Conservation (phyloP, 2,888 invertebrate genomes). For the Aleiodes testaceus region DNA sequence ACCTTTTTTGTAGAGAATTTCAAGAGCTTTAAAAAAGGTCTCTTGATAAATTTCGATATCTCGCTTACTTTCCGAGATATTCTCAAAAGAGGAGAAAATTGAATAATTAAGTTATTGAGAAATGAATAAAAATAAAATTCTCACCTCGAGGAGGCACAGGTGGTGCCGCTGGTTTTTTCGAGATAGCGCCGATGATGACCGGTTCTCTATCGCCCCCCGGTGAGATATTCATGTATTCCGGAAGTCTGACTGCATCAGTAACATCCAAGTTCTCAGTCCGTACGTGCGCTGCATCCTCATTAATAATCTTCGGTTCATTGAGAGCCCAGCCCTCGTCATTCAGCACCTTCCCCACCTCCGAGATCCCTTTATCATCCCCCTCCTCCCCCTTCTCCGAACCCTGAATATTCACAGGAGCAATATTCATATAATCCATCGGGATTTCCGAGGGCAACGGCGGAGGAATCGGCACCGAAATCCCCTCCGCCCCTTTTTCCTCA, state of each 20-base stretch:
- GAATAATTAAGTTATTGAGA: too few species aligned
- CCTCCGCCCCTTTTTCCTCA: conserved; percentile 53
- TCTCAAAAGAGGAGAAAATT: too few species aligned
- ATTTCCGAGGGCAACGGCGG: conserved; percentile 64
- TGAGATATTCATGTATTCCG: conserved; percentile 66
- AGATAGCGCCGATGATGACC: conserved; percentile 53
- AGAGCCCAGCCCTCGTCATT: conserved; percentile 45
- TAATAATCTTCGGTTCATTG: conserved; percentile 32
- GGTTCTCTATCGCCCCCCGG: conserved; percentile 52
- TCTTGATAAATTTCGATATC: too few species aligned
- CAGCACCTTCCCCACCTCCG: conserved; percentile 27
- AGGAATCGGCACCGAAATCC: conserved; percentile 48
- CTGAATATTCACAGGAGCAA: conserved; percentile 42
- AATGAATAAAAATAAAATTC: conserved; percentile 17
- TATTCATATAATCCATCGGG: conserved; percentile 63
- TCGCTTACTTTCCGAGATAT: too few species aligned
- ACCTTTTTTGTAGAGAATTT: too few species aligned
- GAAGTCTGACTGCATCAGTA: conserved; percentile 56
- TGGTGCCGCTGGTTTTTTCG: conserved; percentile 63
- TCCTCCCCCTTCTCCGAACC: not conserved
- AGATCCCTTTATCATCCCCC: conserved; percentile 34
- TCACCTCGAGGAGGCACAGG: conserved; percentile 66
- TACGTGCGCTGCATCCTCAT: conserved; percentile 44
- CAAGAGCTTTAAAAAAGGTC: too few species aligned
- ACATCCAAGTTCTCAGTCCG: conserved; percentile 52